Conservation (phyloP, 1,140 invertebrate genomes). For the Ips typographus region DNA sequence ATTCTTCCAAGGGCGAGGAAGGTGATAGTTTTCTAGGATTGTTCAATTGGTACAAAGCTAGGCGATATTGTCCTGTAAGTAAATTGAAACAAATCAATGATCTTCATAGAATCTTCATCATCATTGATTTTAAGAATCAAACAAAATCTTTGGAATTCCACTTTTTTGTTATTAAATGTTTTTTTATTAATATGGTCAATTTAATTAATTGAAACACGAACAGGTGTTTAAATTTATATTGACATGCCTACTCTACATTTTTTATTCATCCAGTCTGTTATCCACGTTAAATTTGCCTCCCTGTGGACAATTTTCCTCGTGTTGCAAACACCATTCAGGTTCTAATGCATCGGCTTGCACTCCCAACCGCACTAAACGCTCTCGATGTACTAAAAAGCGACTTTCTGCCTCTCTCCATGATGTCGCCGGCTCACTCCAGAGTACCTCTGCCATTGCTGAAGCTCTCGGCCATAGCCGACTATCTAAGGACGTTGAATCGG, state of each 20-base stretch:
- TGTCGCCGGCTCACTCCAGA: conserved; percentile 70
- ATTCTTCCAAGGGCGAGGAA: conserved; percentile 9
- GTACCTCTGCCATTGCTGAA: conserved; percentile 76
- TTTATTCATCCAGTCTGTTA: conserved; percentile 1
- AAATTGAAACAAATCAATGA: background rate
- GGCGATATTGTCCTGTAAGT: background rate
- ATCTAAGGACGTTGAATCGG: conserved; percentile 66
- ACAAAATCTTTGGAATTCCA: too few relatives aligned
- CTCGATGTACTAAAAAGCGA: conserved; percentile 68
- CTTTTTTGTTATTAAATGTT: too few relatives aligned
- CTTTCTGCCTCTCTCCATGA: conserved; percentile 66
- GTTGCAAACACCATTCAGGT: conserved; percentile 81
- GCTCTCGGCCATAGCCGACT: conserved; percentile 75
- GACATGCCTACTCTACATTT: too few relatives aligned
- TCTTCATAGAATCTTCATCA: too few relatives aligned
- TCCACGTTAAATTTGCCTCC: conserved; percentile 41
- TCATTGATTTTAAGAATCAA: background rate
- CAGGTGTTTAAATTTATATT: too few relatives aligned
- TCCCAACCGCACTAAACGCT: conserved; percentile 68
- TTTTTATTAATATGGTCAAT: too few relatives aligned
- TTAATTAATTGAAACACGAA: too few relatives aligned
- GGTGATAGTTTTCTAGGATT: background rate
- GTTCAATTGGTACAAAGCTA: background rate
- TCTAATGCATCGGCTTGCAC: conserved; percentile 69
- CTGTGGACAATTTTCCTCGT: conserved; percentile 67